These are phyloP conservation scores for Platycercus adscitus DNA, from an alignment of 2,113 vertebrate genomes.

Conservation along the genomic window DNA sequence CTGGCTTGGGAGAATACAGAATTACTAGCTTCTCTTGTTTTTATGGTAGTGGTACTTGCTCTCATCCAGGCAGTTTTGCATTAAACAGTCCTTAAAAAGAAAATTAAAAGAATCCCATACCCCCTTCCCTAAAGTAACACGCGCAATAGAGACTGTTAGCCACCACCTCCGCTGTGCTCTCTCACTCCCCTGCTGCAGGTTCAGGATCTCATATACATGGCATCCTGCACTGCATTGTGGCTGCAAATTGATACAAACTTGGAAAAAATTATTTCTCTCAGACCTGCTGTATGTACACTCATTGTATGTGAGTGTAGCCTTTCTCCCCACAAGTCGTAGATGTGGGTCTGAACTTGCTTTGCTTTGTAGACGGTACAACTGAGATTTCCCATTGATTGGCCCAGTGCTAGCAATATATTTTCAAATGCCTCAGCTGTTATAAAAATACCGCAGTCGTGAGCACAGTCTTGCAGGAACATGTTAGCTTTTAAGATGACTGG, in stretches of 20 bases:
- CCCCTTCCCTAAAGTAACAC: neutral
- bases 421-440: neutral
- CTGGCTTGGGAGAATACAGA: neutral
- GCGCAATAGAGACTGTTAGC: slow-evolving; percentile 50
- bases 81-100: neutral
- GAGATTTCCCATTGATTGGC: neutral
- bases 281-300: neutral
- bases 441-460: neutral
- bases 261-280: neutral
- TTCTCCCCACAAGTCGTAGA: neutral
- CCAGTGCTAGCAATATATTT: neutral
- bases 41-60: neutral
- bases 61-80: neutral
- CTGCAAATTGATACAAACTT: neutral
- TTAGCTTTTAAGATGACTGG: neutral
- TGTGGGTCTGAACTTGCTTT: neutral
- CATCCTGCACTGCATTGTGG: neutral
- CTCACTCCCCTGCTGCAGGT: neutral
- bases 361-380: neutral
- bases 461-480: neutral
- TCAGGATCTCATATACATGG: neutral
- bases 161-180: neutral
- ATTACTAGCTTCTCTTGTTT: neutral
- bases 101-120: neutral
- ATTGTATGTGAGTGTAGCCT: neutral